Base-by-base conservation (phyloP, 2,113 vertebrate species). In the Mobula birostris region DNA sequence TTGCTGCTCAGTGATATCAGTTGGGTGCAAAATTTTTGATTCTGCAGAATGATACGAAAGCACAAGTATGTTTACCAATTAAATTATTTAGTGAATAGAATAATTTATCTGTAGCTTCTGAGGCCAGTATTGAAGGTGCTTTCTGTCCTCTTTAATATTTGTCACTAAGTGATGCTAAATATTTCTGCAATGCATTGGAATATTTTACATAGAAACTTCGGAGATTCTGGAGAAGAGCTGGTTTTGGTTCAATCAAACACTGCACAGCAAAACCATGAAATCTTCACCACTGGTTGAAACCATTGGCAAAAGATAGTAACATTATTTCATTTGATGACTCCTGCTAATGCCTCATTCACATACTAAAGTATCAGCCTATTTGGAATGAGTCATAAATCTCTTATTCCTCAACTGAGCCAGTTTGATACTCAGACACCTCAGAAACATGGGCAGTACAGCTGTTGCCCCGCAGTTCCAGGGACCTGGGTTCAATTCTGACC, bases 21-120 rank as follows among this genome's bases (percentile, higher is more conserved):
- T 90, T 93, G 88, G 48, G 40, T 48, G 70, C 91, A 93, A 74
- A 74, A 74, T 93, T 68, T 93, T 93, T 70, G 68, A 93, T 93
- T 93, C 68, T 93, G 91, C 70, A 74, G 68, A 93, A 93, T 93
- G 90, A 74, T 48, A 93, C 90, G 68, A 74, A 93, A 93, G 90
- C 66, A 74, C 68, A 48, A 93, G 68, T 93, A 74, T 93, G 91
- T 74, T 93, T 93, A 40, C 40, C 68, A 74, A 74, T 36, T 74
- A 93, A 93, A 93, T 93, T 72, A 93, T 93, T 93, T 74, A 93
- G 91, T 74, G 36, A 93, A 48, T 93, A 29, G 66, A 93, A 24
- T 93, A 40, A 27, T 74, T 36, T 93, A 93, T 93, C 40, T 48
- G 12, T 74, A 74, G 68, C 24, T 56, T 48, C 91, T 56, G 40